Evolutionary conservation across 2,797 vertebrate species (phyloP), one percentile per base, ranked within the genome.

Genomic region (Ammospiza maritima): DNA sequence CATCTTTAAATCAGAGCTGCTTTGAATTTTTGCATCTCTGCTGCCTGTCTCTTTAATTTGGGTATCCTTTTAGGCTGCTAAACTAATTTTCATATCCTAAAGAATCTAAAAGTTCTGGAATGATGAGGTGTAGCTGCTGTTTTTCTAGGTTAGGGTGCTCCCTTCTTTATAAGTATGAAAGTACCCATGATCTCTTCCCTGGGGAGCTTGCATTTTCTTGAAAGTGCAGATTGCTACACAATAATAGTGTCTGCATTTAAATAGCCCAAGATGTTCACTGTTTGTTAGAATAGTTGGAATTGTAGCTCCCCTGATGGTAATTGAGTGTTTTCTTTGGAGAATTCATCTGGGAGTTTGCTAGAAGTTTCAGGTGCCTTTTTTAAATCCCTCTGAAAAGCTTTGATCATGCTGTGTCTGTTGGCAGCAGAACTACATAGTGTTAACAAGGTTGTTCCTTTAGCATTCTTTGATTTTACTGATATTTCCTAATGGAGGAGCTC

Each of bases 381-480:
- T n/a, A 40, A 40, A 29, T 23, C 19, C 16, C 16, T 66, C 40
- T 62, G 54, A 57, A 86, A 88, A 92, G 71, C 88, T 96, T 91
- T 91, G 48, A 60, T 93, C 56, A 15, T 66, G 30, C 26, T 85
- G 4, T 86, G 13, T 79, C 19, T 72, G 51, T 78, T 95, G 79
- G 82, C 79, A 91, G 57, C 82, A 75, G 61, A 85, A 57, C 57
- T 75, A 32, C 5, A 27, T 26, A 32, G 47, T 51, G 38, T 88
- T 86, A 56, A 76, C 83, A 89, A 92, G 29, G 57, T 42, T 69
- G 38, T 71, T 87, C 45, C 54, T 54, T 94, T 94, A 94, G 54
- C 11, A 51, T 23, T 72, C 61, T 79, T 79, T 74, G 72, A 64
- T 88, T 93, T 92, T 85, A 80, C 29, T 83, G 60, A 16, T 45